These are phyloP conservation scores for Heteronetta atricapilla DNA, from an alignment of 2,113 vertebrate genomes.

Conservation along the genomic window DNA sequence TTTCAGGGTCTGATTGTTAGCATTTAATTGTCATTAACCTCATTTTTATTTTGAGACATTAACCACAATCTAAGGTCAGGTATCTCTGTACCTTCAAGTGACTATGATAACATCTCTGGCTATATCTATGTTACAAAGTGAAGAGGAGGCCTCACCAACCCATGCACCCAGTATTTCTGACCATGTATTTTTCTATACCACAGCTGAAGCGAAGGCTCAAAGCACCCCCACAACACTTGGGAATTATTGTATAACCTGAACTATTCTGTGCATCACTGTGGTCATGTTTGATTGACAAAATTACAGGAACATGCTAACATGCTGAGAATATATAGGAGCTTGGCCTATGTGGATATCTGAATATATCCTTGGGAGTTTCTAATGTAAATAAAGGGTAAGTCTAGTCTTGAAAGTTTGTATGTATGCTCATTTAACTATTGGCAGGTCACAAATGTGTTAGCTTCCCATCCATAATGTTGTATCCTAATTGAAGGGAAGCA, in stretches of 20 bases:
- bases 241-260: neutral
- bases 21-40: neutral
- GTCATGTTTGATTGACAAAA: fast-evolving
- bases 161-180: neutral
- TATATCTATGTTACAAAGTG: neutral
- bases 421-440: neutral
- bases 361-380: neutral
- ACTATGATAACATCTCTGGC: neutral
- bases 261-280: neutral
- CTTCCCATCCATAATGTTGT: neutral
- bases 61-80: neutral
- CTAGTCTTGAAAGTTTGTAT: neutral
- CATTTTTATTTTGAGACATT: neutral
- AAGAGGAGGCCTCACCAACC: neutral
- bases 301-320: neutral
- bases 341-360: neutral
- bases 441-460: neutral
- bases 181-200: neutral
- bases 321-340: neutral
- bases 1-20: neutral
- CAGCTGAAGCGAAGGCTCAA: neutral
- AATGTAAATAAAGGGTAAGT: neutral
- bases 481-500: neutral
- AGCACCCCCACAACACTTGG: neutral
- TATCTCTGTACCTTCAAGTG: neutral